Conservation (phyloP, 2,888 invertebrate genomes). For the Netelia virgata region DNA sequence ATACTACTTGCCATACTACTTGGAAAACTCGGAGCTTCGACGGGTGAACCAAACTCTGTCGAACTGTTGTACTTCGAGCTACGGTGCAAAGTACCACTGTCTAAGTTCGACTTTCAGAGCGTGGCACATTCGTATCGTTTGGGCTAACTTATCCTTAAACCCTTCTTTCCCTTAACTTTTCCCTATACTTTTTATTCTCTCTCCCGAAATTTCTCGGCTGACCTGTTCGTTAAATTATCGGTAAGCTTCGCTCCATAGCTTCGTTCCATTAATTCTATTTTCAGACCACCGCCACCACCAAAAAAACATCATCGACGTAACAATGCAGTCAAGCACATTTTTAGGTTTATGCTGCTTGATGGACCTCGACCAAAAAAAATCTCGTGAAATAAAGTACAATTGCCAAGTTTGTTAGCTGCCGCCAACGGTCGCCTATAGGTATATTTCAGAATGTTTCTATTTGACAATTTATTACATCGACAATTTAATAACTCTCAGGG, state of each 20-base stretch:
- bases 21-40: slow-evolving; percentile 56
- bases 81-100: not conserved
- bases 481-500: not conserved
- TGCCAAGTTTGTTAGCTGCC: no score
- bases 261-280: not conserved
- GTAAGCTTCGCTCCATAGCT: not conserved
- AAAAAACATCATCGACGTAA: no score
- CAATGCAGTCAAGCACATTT: no score
- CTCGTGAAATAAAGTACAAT: no score
- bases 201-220: slow-evolving; percentile 43
- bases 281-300: not conserved
- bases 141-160: not conserved
- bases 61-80: slow-evolving; percentile 50
- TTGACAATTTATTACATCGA: not conserved
- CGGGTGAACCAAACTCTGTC: slow-evolving; percentile 23
- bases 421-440: no score
- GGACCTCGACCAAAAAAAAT: no score
- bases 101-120: slow-evolving; percentile 9
- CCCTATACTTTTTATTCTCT: slow-evolving; percentile 45
- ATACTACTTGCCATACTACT: slow-evolving; percentile 34
- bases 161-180: slow-evolving; percentile 22
- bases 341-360: no score
- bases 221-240: slow-evolving; percentile 24
- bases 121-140: slow-evolving; percentile 40
- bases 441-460: no score